Evolutionary conservation across 2,888 invertebrate genomes (phyloP), one percentile per base, ranked within the genome.

Genomic region (Belgica antarctica): DNA sequence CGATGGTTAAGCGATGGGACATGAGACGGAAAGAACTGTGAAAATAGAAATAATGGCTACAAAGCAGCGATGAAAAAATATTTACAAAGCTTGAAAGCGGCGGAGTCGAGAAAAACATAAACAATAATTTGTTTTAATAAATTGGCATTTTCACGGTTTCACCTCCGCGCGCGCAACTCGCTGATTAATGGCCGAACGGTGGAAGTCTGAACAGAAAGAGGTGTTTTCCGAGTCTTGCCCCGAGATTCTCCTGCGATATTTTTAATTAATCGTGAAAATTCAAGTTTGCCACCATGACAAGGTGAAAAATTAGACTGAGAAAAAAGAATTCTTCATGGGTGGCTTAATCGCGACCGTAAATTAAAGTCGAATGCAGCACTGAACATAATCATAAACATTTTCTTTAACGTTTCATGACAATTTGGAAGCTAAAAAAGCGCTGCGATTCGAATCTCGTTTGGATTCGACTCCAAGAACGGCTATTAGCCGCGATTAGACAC

Each of bases 51-150:
- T 22, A 52, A 52, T n/a, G n/a, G n/a, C n/a, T n/a, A n/a, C 17
- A 24, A 7, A 52, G 24, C 19, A 22, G 52, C 52, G 24, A 22
- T 7, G 52, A 52, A 52, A n/a, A n/a, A 52, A 52, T 15, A 22
- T 19, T 22, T 8, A 52, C 24, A 46, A 46, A n/a, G n/a, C n/a
- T n/a, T n/a, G n/a, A 3, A 46, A 52, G 10, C 19, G 27, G 4
- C n/a, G 41, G 36, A 36, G n/a, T 12, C 22, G 19, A 52, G 52
- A 41, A 63, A 66, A 47, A 27, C 25, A 66, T 66, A 66, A 66
- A 66, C 66, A 66, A 66, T 66, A 66, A 66, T 66, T 66, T 66
- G 66, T 27, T 66, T 31, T 46, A 47, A 47, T 66, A 66, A 66
- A 66, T 66, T 66, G 65, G 47, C 52, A 66, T 66, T 66, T 66